Conservation (phyloP, 2,888 invertebrate genomes). For the Lasioglossum vierecki region DNA sequence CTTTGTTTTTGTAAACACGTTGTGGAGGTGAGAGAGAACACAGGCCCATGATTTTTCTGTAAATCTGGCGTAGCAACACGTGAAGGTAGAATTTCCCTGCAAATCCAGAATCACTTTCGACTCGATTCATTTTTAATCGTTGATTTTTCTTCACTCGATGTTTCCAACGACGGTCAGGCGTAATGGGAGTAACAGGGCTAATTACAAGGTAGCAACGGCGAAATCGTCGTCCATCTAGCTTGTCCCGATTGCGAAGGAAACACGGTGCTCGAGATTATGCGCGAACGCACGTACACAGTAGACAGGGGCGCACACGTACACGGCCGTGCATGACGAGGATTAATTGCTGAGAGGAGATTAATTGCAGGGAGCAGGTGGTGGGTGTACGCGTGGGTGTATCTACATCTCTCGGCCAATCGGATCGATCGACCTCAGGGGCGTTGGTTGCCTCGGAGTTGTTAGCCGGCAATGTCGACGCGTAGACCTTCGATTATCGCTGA, state of each 20-base stretch:
- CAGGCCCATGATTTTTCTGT: background rate
- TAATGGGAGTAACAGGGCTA: constrained; percentile 6
- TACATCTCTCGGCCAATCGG: constrained; percentile 63
- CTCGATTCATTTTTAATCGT: background rate
- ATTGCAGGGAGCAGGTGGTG: constrained; percentile 66
- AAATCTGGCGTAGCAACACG: background rate
- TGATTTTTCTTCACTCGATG: background rate
- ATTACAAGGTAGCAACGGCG: constrained; percentile 36
- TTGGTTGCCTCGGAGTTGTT: constrained; percentile 59
- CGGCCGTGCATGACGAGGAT: constrained; percentile 56
- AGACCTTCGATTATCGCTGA: constrained; percentile 23
- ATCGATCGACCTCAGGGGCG: constrained; percentile 66
- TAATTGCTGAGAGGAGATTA: constrained; percentile 73
- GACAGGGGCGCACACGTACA: constrained; percentile 18
- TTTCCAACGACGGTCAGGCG: background rate
- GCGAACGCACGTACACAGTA: constrained; percentile 13
- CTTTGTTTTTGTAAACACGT: too few species aligned
- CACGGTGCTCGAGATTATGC: constrained; percentile 56
- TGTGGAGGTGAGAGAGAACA: too few species aligned
- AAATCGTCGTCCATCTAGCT: constrained; percentile 35
- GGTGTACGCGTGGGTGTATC: constrained; percentile 64
- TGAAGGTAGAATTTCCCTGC: background rate
- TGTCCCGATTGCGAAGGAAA: constrained; percentile 24
- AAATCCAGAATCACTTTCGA: background rate
- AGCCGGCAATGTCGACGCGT: constrained; percentile 38